Evolutionary conservation across 2,888 invertebrate genomes (phyloP), one percentile per base, ranked within the genome.

Genomic region (Trimorus sp.): DNA sequence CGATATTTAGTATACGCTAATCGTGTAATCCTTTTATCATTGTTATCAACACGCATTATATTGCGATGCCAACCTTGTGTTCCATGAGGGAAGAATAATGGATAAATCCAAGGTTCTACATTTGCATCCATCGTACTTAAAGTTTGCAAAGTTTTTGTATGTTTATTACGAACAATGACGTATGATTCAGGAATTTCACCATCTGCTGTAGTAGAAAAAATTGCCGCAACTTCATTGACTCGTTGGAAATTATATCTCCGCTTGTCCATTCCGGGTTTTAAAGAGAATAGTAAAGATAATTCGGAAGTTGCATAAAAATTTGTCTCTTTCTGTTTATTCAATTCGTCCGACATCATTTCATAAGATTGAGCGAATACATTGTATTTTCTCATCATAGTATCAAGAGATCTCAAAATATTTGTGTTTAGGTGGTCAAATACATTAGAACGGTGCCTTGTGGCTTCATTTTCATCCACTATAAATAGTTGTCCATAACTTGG

Each of bases 131-230:
- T 65, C 12, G 53, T 38, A 53, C 65, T 53, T 12, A 69, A 45
- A 8, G 59, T 54, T 54, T 83, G 70, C 48, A 86, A 69, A 53
- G 26, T 36, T 69, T 74, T 81, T 7, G 82, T 77, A 11, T 42
- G 60, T 65, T 69, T 78, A 36, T 85, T 71, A n/a, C 84, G 71
- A 37, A 84, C 74, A 37, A 78, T 68, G 8, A 84, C 79, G 36
- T 79, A 83, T 4, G 82, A 83, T 73, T 85, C 83, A 16, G 84
- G 83, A 65, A 86, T 83, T 65, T 86, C 85, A n/a, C 84, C 83
- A 60, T 86, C 83, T 16, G 83, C 83, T 42, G 82, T 84, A 5
- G 82, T 85, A 40, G 79, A 84, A 65, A 85, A 82, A 26, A 84
- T 71, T 7, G 83, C 82, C 53, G 84, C 83, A 7, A 84, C 84